Evolutionary conservation across 2,888 invertebrate genomes (phyloP), one percentile per base, ranked within the genome.

Genomic region (Pteria penguin): DNA sequence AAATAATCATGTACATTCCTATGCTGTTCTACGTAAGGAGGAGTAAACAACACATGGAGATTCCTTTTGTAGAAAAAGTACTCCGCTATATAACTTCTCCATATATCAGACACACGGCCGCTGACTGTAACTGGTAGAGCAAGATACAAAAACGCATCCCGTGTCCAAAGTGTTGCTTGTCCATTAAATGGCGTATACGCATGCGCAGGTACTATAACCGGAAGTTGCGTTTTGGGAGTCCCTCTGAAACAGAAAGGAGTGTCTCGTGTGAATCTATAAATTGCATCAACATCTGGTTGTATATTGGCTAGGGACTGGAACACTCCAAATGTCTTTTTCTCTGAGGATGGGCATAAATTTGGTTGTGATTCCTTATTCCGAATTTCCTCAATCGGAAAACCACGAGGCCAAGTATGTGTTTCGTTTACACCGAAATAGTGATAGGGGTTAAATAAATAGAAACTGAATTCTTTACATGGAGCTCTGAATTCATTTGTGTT

Each of bases 211-310:
- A 76, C 8, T 22, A 76, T n/a, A 14, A 72, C 22, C 4, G 57
- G 45, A 4, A 2, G n/a, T 33, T 72, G 36, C 45, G 29, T 61
- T 2, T 66, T 24, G 45, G 33, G 29, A 2, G 55, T 57, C 0
- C 61, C 58, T 18, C 33, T 33, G 33, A 76, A 76, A 22, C 55
- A 62, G 36, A 72, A 72, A 14, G 76, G 72, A n/a, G 72, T 63
- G 18, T 55, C 52, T 24, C 72, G 45, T 14, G 72, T 76, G n/a
- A 76, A 57, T 14, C 76, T 54, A 45, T 68, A 76, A 33, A 76
- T 52, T 36, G 76, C 76, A 62, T 76, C 76, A 1, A 76, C 72
- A 55, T 76, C 76, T 2, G 76, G 72, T 36, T 76, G 57, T 14
- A 27, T n/a, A 54, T 76, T 72, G 27, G 76, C 76, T 8, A 76